Evolutionary conservation across 2,113 vertebrate species (phyloP).

Genomic region (Corythornis cristatus): DNA sequence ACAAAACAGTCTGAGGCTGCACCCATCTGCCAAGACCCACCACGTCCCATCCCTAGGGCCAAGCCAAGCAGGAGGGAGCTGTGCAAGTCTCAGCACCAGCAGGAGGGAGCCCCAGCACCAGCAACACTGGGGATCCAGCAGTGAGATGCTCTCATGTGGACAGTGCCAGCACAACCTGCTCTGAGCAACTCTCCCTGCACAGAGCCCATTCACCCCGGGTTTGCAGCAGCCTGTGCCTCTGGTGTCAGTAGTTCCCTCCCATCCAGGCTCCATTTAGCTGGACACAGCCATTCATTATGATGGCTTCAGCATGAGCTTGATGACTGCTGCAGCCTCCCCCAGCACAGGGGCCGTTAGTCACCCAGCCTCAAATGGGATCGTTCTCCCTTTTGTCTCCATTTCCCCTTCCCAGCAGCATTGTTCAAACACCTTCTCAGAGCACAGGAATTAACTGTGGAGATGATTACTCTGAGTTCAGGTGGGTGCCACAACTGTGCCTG

Average conservation of each 20-base stretch:
- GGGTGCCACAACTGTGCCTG: background rate
- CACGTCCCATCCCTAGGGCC: rapidly evolving
- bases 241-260: background rate
- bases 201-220: background rate
- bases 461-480: background rate
- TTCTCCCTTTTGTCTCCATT: constrained; percentile 12
- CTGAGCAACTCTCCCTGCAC: background rate
- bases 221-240: background rate
- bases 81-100: too few relatives aligned
- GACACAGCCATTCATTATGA: background rate
- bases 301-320: background rate
- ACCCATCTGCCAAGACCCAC: rapidly evolving
- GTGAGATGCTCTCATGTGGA: rapidly evolving
- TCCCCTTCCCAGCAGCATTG: background rate
- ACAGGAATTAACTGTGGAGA: rapidly evolving
- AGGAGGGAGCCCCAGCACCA: too few relatives aligned
- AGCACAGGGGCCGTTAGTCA: background rate
- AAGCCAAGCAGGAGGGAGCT: background rate
- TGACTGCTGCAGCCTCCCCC: background rate
- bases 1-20: background rate
- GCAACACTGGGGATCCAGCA: rapidly evolving
- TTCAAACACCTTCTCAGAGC: rapidly evolving
- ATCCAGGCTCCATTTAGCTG: background rate
- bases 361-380: background rate
- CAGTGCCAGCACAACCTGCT: rapidly evolving